Evolutionary conservation across 2,888 invertebrate genomes (phyloP), one percentile per base, ranked within the genome.

Genomic region (Anarsia innoxiella): DNA sequence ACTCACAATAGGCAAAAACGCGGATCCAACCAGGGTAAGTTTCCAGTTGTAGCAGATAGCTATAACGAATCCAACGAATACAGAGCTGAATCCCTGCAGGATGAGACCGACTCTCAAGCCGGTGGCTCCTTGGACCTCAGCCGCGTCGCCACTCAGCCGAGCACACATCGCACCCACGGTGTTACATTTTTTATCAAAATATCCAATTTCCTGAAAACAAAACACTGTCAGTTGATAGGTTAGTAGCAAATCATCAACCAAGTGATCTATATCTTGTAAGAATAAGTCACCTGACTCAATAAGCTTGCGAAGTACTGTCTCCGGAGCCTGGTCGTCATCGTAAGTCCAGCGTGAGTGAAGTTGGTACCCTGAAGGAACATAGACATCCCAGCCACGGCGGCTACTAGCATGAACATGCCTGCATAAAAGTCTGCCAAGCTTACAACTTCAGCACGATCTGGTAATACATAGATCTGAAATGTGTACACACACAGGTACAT

Each of bases 271-370:
- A n/a, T n/a, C n/a, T n/a, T n/a, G n/a, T n/a, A n/a, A n/a, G n/a
- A n/a, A n/a, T n/a, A n/a, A n/a, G n/a, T n/a, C n/a, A 82, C 85
- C 61, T 86, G 91, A 63, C 72, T 84, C 16, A 92, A 53, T 65
- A 90, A 78, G 10, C 88, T 85, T 1, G 66, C 68, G 39, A 85
- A 86, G 51, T 85, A 75, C 53, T 77, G 62, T 54, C 72, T 66
- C 39, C 89, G 72, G 9, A 89, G 58, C 31, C 94, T 78, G 1
- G 90, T 85, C 0, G 94, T 95, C 77, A 95, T 88, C 37, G 87
- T 88, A 1, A 93, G 91, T 1, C 94, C 94, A 0, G 94, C 90
- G 13, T 88, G 77, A 1, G 90, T 91, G 60, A 94, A 94, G 64
- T 91, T 88, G 46, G 88, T 89, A 45, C 90, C 88, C 66, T 92